Conservation (phyloP, 2,113 vertebrate species). For the Odontophorus gujanensis region DNA sequence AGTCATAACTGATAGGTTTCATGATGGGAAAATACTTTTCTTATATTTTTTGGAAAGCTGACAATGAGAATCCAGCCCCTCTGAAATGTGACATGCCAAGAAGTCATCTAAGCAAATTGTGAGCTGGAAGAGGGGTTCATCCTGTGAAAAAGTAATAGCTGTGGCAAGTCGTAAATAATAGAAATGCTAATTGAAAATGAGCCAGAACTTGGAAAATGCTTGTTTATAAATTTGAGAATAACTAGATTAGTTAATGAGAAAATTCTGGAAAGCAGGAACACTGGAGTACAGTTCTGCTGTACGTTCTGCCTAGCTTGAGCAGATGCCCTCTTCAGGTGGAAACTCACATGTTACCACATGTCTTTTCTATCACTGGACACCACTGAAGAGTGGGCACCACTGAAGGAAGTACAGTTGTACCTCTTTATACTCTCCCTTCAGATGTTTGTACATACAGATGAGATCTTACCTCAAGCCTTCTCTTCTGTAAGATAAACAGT, state of each 20-base stretch:
- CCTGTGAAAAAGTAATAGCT: background rate
- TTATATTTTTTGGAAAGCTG: background rate
- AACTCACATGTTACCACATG: background rate
- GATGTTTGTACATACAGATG: background rate
- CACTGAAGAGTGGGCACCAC: background rate
- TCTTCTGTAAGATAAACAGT: background rate
- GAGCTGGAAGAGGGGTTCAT: background rate
- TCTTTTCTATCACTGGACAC: background rate
- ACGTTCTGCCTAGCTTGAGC: background rate
- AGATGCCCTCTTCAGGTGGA: background rate
- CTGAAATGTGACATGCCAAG: background rate
- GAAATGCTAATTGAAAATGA: background rate
- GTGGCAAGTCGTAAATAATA: background rate
- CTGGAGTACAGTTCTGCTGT: background rate
- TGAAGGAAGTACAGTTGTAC: background rate
- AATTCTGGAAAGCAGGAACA: background rate
- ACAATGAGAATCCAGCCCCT: background rate
- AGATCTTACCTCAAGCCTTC: background rate
- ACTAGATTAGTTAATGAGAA: background rate
- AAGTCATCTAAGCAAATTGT: background rate
- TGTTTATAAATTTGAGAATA: background rate
- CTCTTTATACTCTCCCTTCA: background rate
- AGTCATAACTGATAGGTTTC: background rate
- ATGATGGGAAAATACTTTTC: background rate
- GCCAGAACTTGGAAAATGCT: background rate